phyloP scores from a whole-genome alignment of 1,140 invertebrate genomes.

The Drosophila eugracilis region DNA sequence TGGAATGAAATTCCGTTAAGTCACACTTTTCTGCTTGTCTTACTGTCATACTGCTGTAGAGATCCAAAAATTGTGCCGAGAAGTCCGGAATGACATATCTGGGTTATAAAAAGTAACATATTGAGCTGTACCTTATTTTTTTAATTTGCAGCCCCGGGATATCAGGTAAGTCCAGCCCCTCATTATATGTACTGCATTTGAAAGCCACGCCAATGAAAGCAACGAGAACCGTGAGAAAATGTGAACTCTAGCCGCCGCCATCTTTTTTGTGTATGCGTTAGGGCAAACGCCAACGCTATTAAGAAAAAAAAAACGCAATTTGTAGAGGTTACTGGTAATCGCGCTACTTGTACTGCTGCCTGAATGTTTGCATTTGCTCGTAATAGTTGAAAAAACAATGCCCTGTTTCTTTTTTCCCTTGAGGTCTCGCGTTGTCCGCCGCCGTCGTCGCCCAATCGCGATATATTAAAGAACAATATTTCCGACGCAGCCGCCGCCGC shows the following conservation, averaged over 20 bases:
- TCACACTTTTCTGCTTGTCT: background rate
- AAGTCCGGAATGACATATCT: too few relatives aligned
- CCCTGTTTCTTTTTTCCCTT: constrained; percentile 42
- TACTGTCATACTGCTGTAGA: constrained; percentile 9
- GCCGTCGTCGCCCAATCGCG: constrained; percentile 36
- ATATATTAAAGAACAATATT: constrained; percentile 7
- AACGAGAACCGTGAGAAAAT: constrained; percentile 29
- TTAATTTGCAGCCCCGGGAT: background rate
- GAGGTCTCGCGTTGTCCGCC: constrained; percentile 36
- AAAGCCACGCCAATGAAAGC: constrained; percentile 32
- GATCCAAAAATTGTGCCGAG: background rate
- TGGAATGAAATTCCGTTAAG: background rate
- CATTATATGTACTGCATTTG: constrained; percentile 16
- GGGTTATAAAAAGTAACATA: background rate
- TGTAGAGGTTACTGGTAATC: constrained; percentile 18
- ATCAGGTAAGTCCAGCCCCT: constrained; percentile 17
- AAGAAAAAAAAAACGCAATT: constrained; percentile 13
- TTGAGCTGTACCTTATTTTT: background rate
- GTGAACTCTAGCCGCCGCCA: constrained; percentile 54
- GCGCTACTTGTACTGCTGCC: constrained; percentile 22
- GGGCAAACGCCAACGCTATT: constrained; percentile 36
- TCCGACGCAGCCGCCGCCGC: constrained; percentile 41
- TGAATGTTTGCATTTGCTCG: constrained; percentile 16
- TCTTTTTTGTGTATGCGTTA: constrained; percentile 62
- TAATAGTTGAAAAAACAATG: constrained; percentile 25